Evolutionary conservation across 2,113 vertebrate species (phyloP).

Genomic region (Cyanoliseus patagonus): DNA sequence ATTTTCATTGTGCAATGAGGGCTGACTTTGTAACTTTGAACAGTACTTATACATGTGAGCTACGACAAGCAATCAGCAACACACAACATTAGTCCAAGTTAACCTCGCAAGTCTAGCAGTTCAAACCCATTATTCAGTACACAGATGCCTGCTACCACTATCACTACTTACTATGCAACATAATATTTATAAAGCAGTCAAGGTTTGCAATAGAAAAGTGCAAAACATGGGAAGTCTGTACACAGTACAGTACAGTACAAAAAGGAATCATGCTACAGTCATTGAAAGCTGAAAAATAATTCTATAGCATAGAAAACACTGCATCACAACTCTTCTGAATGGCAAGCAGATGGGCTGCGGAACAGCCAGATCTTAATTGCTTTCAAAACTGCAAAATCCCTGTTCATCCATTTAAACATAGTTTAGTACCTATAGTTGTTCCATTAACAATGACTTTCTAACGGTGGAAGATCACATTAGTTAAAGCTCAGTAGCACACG

Average conservation of each 20-base stretch:
- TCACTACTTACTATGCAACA: neutral
- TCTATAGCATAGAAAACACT: conserved; percentile 60
- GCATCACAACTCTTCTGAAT: conserved; percentile 42
- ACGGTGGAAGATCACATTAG: conserved; percentile 34
- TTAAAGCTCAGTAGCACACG: conserved; percentile 38
- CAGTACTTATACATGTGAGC: conserved; percentile 37
- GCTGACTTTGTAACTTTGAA: conserved; percentile 51
- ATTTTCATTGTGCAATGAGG: conserved; percentile 76
- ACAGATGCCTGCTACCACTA: conserved; percentile 17
- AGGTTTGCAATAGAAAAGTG: conserved; percentile 65
- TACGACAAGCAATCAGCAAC: conserved; percentile 54
- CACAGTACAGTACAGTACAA: conserved; percentile 50
- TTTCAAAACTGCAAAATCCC: conserved; percentile 59
- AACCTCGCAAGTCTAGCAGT: neutral
- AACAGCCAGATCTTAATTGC: conserved; percentile 4
- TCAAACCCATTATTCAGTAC: neutral
- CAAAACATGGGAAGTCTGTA: conserved; percentile 51
- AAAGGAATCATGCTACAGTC: conserved; percentile 55
- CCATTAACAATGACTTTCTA: conserved; percentile 49
- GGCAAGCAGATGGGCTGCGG: conserved; percentile 42
- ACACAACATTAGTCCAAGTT: conserved; percentile 3
- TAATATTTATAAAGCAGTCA: conserved; percentile 52
- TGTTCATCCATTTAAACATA: conserved; percentile 54
- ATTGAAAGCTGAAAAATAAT: conserved; percentile 65
- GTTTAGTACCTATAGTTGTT: conserved; percentile 40